Percentiles rank a stretch among this genome's conserved stretches.
Evolutionary conservation across 2,797 vertebrate species (phyloP).

Genomic region (Platalea minor): DNA sequence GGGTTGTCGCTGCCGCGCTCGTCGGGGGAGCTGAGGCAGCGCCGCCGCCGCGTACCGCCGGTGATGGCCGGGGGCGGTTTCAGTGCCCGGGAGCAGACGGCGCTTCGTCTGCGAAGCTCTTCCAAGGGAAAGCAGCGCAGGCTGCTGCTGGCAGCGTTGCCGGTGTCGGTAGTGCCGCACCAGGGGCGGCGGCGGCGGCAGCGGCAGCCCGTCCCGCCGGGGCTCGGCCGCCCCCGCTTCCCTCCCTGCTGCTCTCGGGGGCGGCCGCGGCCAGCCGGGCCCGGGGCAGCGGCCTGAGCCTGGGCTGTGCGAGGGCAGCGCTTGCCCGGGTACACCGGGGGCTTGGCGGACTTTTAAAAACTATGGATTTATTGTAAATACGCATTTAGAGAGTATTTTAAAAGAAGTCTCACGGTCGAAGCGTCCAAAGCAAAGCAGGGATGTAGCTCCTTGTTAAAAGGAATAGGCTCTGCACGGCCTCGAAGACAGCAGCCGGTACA

Average conservation of each 20-base stretch:
- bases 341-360: neutral
- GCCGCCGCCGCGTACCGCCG: neutral
- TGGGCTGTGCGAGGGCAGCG: neutral
- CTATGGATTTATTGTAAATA: neutral
- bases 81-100: neutral
- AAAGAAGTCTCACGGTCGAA: neutral
- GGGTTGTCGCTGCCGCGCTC: too few species aligned
- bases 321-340: neutral
- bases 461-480: neutral
- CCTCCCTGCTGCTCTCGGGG: neutral
- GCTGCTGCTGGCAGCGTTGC: neutral
- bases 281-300: neutral
- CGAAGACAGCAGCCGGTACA: fast-evolving
- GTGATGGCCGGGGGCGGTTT: neutral
- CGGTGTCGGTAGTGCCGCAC: too few species aligned
- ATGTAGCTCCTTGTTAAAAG: too few species aligned
- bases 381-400: neutral
- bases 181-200: neutral
- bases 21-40: neutral
- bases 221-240: neutral
- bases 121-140: neutral
- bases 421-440: neutral
- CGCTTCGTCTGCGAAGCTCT: neutral
- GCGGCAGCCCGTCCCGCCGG: neutral
- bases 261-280: neutral